Percentiles rank a stretch among this genome's conserved stretches.
Evolutionary conservation across 2,113 vertebrate genomes (phyloP).

Genomic region (Xenotilapia longispinis): DNA sequence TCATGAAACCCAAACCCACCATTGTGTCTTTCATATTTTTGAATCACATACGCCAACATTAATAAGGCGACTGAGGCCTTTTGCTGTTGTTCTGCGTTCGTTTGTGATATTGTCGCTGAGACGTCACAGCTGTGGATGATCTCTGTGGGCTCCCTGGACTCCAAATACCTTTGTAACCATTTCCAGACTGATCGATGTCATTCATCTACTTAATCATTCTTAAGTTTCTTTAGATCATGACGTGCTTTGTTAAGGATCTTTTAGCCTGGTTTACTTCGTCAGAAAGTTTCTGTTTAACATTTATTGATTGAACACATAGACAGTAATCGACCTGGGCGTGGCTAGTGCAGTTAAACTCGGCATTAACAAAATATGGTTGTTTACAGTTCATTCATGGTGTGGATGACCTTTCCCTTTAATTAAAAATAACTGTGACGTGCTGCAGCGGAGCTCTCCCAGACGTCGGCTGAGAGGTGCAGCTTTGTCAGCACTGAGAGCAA

Average conservation of each 20-base stretch:
- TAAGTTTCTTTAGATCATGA: neutral
- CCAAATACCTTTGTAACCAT: neutral
- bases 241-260: neutral
- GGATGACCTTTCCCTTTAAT: neutral
- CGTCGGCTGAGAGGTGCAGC: conserved; percentile 59
- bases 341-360: neutral
- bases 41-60: neutral
- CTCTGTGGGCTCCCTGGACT: neutral
- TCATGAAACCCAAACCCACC: accelerated
- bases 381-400: neutral
- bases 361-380: neutral
- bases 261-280: accelerated
- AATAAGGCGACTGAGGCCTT: accelerated
- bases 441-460: conserved; percentile 78
- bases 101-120: neutral
- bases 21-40: neutral
- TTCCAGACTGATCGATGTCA: neutral
- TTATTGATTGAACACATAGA: neutral
- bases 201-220: neutral
- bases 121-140: neutral
- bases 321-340: neutral
- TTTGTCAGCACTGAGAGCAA: conserved; percentile 78
- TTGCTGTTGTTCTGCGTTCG: accelerated
- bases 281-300: neutral
- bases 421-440: neutral